Evolutionary conservation across 35 echinoderm and acorn worm genomes (phyloP), one percentile per base, ranked within the genome.

Genomic region (Heliocidaris erythrogramma): DNA sequence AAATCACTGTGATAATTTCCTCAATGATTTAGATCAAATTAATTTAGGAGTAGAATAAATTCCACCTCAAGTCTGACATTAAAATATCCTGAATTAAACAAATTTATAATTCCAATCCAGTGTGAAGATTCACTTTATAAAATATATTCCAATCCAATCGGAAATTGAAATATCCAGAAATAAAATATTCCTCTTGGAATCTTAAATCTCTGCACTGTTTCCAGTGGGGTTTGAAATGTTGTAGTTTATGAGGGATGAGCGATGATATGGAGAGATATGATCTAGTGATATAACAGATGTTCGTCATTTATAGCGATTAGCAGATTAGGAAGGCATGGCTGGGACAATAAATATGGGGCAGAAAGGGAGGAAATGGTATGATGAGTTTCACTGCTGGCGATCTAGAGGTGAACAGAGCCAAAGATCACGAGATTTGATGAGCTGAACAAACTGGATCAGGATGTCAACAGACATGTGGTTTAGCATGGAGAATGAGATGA

Each of bases 381-480:
- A 78, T 78, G 65, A n/a, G 21, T 78, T 78, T 78, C 21, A 78
- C 65, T 78, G 65, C 65, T 78, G 65, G 65, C 27, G 65, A 78
- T 78, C 65, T n/a, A 8, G 65, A 78, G 65, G 18, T 78, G 65
- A 78, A 78, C 21, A 27, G 17, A 78, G 65, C 65, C 65, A 78
- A 78, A 78, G 65, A 78, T 78, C 65, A 78, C 65, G 65, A 18
- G 65, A 78, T 78, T 78, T 78, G 65, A 78, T 78, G 65, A 78
- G 65, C 65, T 78, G 65, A 78, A 78, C 65, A 78, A 78, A 78
- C 65, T 78, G 65, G 65, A 78, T 78, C 65, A 78, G 65, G 65
- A 78, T 78, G 65, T 78, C 65, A 78, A 78, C 65, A 78, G 65
- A 78, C 65, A 78, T 78, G 65, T 78, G 65, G 65, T 78, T 78